Evolutionary conservation across 2,113 vertebrate species (phyloP).

Genomic region (Neopipo cinnamomea): DNA sequence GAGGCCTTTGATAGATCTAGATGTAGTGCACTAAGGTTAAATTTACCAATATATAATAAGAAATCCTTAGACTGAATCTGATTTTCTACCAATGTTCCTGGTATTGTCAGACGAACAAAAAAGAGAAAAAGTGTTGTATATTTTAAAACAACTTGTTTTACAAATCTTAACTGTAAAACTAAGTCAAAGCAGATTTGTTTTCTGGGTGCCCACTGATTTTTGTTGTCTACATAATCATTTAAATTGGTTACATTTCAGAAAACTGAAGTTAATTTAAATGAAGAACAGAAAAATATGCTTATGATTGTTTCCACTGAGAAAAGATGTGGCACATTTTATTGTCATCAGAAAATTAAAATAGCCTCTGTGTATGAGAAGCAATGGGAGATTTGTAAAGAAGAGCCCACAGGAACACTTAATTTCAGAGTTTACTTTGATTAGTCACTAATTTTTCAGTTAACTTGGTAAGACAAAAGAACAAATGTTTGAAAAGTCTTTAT

Average conservation of each 20-base stretch:
- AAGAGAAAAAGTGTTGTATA: neutral
- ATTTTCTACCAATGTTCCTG: neutral
- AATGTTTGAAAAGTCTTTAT: neutral
- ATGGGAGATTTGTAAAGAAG: slow-evolving; percentile 11
- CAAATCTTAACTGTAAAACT: neutral
- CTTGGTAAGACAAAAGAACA: neutral
- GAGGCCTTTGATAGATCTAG: slow-evolving; percentile 58
- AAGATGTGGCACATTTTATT: neutral
- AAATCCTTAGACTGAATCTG: slow-evolving; percentile 23
- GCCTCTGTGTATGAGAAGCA: neutral
- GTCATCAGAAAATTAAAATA: slow-evolving; percentile 7
- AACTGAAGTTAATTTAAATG: slow-evolving; percentile 1
- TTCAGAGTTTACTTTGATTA: neutral
- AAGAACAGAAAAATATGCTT: neutral
- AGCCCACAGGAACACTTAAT: slow-evolving; percentile 26
- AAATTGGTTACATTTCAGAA: slow-evolving; percentile 6
- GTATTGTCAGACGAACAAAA: neutral
- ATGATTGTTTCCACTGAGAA: neutral
- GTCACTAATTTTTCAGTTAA: slow-evolving; percentile 39
- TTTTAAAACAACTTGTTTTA: neutral
- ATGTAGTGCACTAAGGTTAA: slow-evolving; percentile 34
- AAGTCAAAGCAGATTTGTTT: neutral
- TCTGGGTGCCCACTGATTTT: neutral
- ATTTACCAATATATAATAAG: neutral
- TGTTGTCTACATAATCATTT: neutral